Conservation (phyloP, 1,140 invertebrate genomes). For the Phortica variegata region DNA sequence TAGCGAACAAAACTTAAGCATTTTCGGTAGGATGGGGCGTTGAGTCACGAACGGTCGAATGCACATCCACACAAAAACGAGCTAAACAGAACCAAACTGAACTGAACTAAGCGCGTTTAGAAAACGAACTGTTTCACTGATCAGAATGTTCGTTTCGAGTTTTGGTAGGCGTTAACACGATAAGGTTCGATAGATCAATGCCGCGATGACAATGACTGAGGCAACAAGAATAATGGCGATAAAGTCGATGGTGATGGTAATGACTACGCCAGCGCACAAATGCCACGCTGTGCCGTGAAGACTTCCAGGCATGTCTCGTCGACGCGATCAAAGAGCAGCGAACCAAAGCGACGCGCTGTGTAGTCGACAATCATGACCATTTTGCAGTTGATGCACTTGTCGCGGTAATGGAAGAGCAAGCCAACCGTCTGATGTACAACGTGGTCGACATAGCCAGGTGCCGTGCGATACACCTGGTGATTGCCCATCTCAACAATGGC, state of each 20-base stretch:
- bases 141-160: not conserved
- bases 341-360: constrained; percentile 54
- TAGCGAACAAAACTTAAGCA: constrained; percentile 45
- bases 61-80: no score
- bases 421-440: constrained; percentile 42
- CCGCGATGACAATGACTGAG: no score
- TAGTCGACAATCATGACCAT: constrained; percentile 57
- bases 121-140: not conserved
- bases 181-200: no score
- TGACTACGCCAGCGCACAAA: constrained; percentile 40
- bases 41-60: no score
- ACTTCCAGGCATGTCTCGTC: constrained; percentile 52
- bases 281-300: constrained; percentile 37
- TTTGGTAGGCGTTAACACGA: constrained; percentile 21
- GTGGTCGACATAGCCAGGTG: constrained; percentile 35
- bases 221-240: constrained; percentile 13
- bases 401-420: constrained; percentile 49
- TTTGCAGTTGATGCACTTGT: constrained; percentile 59
- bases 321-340: constrained; percentile 55
- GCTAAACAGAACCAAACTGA: constrained; percentile 2
- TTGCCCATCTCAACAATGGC: constrained; percentile 65
- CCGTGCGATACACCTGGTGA: constrained; percentile 63
- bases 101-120: constrained; percentile 1
- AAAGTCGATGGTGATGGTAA: constrained; percentile 8
- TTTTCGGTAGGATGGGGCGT: no score